Percentiles rank a stretch among this genome's conserved stretches.
Evolutionary conservation across 1,140 invertebrate species (phyloP).

Genomic region (Scaptomyza hsui): DNA sequence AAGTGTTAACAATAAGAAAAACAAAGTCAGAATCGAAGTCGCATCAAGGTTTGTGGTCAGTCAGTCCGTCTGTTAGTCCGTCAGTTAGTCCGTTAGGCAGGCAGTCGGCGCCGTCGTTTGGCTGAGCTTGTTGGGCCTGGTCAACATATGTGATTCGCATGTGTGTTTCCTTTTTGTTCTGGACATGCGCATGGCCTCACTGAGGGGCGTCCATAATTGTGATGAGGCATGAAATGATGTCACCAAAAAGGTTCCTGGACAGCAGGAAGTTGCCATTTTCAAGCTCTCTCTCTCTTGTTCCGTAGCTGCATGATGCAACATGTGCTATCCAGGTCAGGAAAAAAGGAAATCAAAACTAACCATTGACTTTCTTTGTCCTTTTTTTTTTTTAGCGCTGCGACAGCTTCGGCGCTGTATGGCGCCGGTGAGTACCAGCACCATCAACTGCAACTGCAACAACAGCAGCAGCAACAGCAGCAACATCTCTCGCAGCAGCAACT

Average conservation of each 20-base stretch:
- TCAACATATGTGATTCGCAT: slow-evolving; percentile 79
- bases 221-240: slow-evolving; percentile 83
- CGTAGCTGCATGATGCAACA: slow-evolving; percentile 68
- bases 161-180: slow-evolving; percentile 36
- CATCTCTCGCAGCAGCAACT: slow-evolving; percentile 46
- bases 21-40: slow-evolving; percentile 44
- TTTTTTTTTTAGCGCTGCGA: slow-evolving; percentile 41
- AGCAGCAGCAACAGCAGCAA: slow-evolving; percentile 40
- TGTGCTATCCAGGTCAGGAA: slow-evolving; percentile 55
- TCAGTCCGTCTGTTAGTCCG: slow-evolving; percentile 25
- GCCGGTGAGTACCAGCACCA: slow-evolving; percentile 65
- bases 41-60: slow-evolving; percentile 9
- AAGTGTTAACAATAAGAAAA: slow-evolving; percentile 81
- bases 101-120: slow-evolving; percentile 20
- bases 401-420: slow-evolving; percentile 68
- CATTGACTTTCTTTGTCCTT: slow-evolving; percentile 9
- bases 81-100: slow-evolving; percentile 26
- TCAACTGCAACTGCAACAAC: slow-evolving; percentile 44
- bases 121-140: slow-evolving; percentile 39
- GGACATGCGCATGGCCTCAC: slow-evolving; percentile 22
- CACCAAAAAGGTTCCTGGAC: slow-evolving; percentile 58
- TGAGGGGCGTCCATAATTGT: slow-evolving; percentile 70
- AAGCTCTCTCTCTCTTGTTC: slow-evolving; percentile 14
- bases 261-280: slow-evolving; percentile 63
- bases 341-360: slow-evolving; percentile 26